These are phyloP conservation scores for Brenthis daphne DNA, from an alignment of 2,888 invertebrate genomes.

Conservation along the genomic window DNA sequence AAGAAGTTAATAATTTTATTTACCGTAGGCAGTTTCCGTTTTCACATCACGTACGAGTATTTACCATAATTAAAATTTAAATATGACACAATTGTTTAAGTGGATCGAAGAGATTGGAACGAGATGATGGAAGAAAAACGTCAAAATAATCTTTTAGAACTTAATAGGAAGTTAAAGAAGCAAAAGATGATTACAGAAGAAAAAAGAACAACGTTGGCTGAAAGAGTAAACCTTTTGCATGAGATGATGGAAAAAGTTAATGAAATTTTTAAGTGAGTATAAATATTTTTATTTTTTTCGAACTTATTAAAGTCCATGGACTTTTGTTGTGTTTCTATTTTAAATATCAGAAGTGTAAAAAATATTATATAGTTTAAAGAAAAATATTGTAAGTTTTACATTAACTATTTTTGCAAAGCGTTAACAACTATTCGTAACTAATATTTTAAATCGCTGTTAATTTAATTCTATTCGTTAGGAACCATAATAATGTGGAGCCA, in stretches of 20 bases:
- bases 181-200: constrained; percentile 47
- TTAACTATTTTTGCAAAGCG: no score
- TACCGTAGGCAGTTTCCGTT: no score
- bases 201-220: constrained; percentile 45
- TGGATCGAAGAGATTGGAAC: constrained; percentile 65
- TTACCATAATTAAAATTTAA: not conserved
- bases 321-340: no score
- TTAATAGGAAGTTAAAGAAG: constrained; percentile 49
- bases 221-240: constrained; percentile 45
- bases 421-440: no score
- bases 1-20: no score
- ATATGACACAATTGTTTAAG: constrained; percentile 43
- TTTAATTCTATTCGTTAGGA: no score
- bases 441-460: no score
- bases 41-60: not conserved
- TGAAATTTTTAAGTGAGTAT: constrained; percentile 65
- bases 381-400: no score
- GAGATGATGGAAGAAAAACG: constrained; percentile 50
- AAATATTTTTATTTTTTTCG: constrained; percentile 12
- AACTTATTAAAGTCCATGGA: no score
- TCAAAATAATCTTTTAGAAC: constrained; percentile 43
- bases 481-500: no score
- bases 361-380: no score
- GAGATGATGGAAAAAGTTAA: constrained; percentile 53
- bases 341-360: no score